Evolutionary conservation across 2,113 vertebrate species (phyloP).

Genomic region (Rhegmatorhina hoffmannsi): DNA sequence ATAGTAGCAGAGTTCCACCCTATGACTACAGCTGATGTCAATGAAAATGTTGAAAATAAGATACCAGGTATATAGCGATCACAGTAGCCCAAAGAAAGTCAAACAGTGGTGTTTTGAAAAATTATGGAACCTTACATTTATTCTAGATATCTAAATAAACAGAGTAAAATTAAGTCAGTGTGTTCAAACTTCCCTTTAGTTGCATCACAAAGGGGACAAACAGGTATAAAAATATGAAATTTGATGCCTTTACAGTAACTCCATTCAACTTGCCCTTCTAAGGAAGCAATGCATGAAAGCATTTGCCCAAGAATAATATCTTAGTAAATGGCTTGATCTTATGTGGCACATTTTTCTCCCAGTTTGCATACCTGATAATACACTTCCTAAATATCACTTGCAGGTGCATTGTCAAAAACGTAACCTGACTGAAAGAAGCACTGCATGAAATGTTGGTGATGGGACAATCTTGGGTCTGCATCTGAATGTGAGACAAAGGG

Average conservation of each 20-base stretch:
- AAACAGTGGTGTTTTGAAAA: neutral
- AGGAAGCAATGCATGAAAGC: neutral
- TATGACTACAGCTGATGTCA: neutral
- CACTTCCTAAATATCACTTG: slow-evolving; percentile 54
- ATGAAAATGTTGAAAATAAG: neutral
- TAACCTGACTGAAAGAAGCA: slow-evolving; percentile 13
- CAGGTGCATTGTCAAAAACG: slow-evolving; percentile 12
- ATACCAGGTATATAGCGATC: neutral
- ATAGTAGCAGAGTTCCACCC: neutral
- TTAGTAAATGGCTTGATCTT: slow-evolving; percentile 57
- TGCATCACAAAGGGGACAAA: neutral
- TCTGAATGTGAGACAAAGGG: slow-evolving; percentile 15
- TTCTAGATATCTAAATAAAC: neutral
- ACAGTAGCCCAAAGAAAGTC: neutral
- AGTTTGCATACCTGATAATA: slow-evolving; percentile 52
- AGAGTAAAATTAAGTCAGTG: neutral
- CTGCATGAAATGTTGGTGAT: slow-evolving; percentile 34
- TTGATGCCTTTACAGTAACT: neutral
- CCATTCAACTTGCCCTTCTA: slow-evolving; percentile 2
- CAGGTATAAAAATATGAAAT: neutral
- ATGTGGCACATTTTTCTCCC: slow-evolving; percentile 34
- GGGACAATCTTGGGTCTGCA: neutral
- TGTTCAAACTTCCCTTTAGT: neutral
- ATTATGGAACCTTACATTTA: neutral
- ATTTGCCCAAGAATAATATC: slow-evolving; percentile 42